phyloP scores from a whole-genome alignment of 1,140 invertebrate genomes.

The Plectrocnemia conspersa region DNA sequence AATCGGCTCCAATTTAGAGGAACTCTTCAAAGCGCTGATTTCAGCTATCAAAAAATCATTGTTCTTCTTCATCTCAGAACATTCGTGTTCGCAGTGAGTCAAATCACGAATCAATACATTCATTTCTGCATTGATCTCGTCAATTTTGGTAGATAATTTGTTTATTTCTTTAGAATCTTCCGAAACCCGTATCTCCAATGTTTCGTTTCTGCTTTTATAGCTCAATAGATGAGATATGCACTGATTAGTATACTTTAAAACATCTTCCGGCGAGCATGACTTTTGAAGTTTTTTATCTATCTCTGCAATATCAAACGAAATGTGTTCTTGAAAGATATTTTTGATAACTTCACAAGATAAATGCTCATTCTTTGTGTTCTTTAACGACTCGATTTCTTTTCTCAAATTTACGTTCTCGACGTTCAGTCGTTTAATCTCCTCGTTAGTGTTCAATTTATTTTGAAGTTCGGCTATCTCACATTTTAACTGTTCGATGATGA shows the following conservation, averaged over 20 bases:
- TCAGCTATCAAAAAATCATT: constrained; percentile 61
- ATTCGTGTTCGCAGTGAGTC: constrained; percentile 57
- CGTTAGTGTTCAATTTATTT: constrained; percentile 43
- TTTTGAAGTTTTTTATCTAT: constrained; percentile 19
- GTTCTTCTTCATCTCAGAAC: constrained; percentile 61
- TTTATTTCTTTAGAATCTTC: constrained; percentile 44
- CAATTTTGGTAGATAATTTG: constrained; percentile 45
- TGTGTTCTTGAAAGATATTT: constrained; percentile 40
- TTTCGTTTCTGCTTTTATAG: constrained; percentile 46
- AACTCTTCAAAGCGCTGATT: constrained; percentile 56
- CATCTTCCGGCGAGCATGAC: constrained; percentile 11
- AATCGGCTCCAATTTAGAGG: constrained; percentile 59
- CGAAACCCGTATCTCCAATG: constrained; percentile 41
- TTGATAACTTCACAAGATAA: constrained; percentile 14
- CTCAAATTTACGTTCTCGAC: constrained; percentile 39
- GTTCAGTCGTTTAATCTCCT: constrained; percentile 38
- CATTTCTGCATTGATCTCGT: constrained; percentile 51
- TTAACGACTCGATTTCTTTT: constrained; percentile 26
- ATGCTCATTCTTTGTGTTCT: neutral
- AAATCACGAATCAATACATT: constrained; percentile 55
- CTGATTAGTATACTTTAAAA: constrained; percentile 22
- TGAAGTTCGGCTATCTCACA: constrained; percentile 50
- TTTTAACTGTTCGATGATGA: constrained; percentile 49
- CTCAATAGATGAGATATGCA: constrained; percentile 43
- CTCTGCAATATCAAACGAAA: constrained; percentile 22